Conservation (phyloP, 2,113 vertebrate species). For the Pluvianellus socialis region DNA sequence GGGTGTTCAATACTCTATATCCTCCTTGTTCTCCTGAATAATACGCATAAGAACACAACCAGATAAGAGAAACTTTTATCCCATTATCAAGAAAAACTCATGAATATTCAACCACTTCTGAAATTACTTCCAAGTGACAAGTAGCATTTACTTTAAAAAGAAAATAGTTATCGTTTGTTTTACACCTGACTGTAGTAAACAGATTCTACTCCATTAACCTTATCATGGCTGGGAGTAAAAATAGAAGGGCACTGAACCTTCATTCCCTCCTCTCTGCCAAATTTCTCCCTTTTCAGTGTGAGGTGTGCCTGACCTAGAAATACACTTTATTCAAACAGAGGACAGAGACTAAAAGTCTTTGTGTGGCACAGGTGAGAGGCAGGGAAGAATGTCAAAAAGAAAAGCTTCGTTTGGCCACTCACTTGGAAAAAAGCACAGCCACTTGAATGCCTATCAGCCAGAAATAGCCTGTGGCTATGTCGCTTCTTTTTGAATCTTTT, state of each 20-base stretch:
- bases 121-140: background rate
- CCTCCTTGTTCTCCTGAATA: background rate
- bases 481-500: background rate
- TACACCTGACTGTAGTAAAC: background rate
- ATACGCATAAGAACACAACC: background rate
- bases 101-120: background rate
- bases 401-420: background rate
- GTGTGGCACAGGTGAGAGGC: background rate
- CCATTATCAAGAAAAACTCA: background rate
- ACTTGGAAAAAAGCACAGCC: background rate
- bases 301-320: conserved; percentile 13
- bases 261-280: background rate
- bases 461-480: background rate
- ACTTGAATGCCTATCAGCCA: background rate
- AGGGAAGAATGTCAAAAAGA: conserved; percentile 2
- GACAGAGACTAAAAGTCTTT: background rate
- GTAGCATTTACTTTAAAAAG: background rate
- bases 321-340: background rate
- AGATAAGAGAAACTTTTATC: background rate
- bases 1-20: background rate
- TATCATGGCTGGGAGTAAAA: background rate
- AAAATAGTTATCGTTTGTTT: background rate
- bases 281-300: background rate
- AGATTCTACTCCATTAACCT: background rate
- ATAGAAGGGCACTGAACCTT: background rate